Base-by-base conservation (phyloP, 2,113 vertebrate species). In the Stigmatopora nigra region DNA sequence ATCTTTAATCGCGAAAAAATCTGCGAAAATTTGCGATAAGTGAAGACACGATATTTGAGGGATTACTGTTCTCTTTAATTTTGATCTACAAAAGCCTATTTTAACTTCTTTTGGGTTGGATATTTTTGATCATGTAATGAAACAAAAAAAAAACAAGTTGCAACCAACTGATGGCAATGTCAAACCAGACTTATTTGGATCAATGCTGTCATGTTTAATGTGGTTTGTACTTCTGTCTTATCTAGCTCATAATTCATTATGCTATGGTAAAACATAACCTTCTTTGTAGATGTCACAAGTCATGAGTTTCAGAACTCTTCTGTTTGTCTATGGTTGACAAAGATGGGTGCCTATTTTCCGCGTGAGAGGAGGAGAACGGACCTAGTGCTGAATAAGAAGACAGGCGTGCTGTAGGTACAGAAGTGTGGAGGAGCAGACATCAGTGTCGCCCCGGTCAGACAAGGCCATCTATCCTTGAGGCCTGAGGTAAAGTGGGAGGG, bases 391-490 rank as follows among this genome's bases (percentile, higher is more conserved):
- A 64, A 72, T 46, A 46, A 73, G 78, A 71, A 77, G 82, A 82
- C 83, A 86, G 81, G 65, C 73, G 19, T 68, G 86, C 82, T 87
- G 87, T 88, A 86, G 86, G 87, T 87, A 86, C 79, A 80, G 83
- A 80, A 81, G 78, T 68, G 83, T 73, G 64, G 75, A 80, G 78
- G 80, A 76, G 78, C 70, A 86, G 83, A 86, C 82, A 86, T 84
- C 81, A 81, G 84, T 88, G 84, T 90, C 85, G 73, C 76, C 79
- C 74, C 70, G 79, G 78, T 84, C 83, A 86, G 89, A 90, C 88
- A 83, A 84, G 80, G 66, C 87, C 84, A 89, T 90, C 85, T 78
- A 89, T 90, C 80, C 83, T 89, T 71, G 64, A 72, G 84, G 82
- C 85, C 78, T 86, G 22, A 70, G 82, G 84, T 82, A 83, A 70